Percentiles rank a stretch among this genome's conserved stretches.
These are phyloP conservation scores for Endotricha flammealis DNA, from an alignment of 2,888 invertebrate genomes.

Conservation along the genomic window DNA sequence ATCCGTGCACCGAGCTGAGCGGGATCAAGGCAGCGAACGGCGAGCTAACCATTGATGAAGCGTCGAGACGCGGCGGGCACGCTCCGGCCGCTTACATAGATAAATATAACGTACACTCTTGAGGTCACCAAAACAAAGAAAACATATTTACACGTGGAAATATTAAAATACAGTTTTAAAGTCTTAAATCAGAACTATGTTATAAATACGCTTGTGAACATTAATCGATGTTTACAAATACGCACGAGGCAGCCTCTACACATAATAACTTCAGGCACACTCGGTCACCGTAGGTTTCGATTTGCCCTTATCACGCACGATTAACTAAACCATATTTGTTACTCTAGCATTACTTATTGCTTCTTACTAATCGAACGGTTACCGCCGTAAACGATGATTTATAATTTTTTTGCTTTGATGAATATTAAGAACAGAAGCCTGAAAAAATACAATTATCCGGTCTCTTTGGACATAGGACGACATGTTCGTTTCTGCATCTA, in stretches of 20 bases:
- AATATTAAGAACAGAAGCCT: too few relatives aligned
- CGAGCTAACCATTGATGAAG: too few relatives aligned
- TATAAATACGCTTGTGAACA: slow-evolving; percentile 1
- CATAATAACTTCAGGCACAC: neutral
- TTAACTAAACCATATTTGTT: neutral
- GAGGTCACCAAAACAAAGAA: slow-evolving; percentile 1
- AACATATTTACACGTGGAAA: slow-evolving; percentile 4
- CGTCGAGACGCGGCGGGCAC: neutral
- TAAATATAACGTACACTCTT: neutral
- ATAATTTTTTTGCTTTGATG: too few relatives aligned
- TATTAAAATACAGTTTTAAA: neutral
- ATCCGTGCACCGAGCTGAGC: neutral
- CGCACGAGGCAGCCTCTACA: neutral
- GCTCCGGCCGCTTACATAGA: neutral
- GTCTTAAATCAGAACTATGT: neutral
- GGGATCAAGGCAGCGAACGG: neutral
- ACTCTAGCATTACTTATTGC: neutral
- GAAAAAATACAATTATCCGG: too few relatives aligned
- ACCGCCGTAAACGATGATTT: too few relatives aligned
- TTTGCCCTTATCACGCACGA: neutral
- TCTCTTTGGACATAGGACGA: too few relatives aligned
- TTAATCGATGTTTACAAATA: neutral
- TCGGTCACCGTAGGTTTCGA: neutral
- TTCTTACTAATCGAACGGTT: neutral
- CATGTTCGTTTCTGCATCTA: too few relatives aligned